Percentiles rank a stretch among this genome's conserved stretches.
Conservation (phyloP, 1,140 invertebrate species). For the Belonocnema kinseyi region DNA sequence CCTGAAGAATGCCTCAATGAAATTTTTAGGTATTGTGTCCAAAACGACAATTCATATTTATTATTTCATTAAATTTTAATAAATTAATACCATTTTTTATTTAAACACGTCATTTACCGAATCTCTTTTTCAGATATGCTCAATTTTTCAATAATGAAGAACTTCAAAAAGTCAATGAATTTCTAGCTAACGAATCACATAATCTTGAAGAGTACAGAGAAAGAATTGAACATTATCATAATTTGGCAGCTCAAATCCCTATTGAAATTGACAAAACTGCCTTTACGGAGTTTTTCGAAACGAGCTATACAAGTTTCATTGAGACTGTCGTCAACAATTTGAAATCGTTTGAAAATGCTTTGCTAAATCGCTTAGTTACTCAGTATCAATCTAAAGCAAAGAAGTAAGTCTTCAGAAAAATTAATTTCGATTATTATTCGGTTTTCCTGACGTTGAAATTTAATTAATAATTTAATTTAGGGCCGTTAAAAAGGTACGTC, state of each 20-base stretch:
- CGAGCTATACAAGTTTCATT: slow-evolving; percentile 88
- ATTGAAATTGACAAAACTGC: slow-evolving; percentile 81
- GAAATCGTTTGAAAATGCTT: slow-evolving; percentile 80
- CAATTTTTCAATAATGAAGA: slow-evolving; percentile 75
- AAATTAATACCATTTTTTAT: not conserved
- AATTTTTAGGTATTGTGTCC: slow-evolving; percentile 71
- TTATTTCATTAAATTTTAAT: not conserved
- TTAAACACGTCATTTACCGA: not conserved
- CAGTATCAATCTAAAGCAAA: slow-evolving; percentile 86
- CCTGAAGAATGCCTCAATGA: slow-evolving; percentile 83
- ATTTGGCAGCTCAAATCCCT: slow-evolving; percentile 81
- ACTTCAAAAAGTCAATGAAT: slow-evolving; percentile 80
- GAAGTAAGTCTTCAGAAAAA: slow-evolving; percentile 77
- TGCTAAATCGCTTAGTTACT: slow-evolving; percentile 83
- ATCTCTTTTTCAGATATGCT: slow-evolving; percentile 54
- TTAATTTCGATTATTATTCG: slow-evolving; percentile 23
- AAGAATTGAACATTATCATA: slow-evolving; percentile 80
- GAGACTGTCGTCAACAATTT: slow-evolving; percentile 82
- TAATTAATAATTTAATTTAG: too few relatives aligned
- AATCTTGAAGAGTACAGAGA: slow-evolving; percentile 82
- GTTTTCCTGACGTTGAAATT: too few relatives aligned
- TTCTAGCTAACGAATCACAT: slow-evolving; percentile 80
- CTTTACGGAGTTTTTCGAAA: slow-evolving; percentile 90
- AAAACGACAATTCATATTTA: slow-evolving; percentile 25
- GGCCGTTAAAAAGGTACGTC: too few relatives aligned